Conservation (phyloP, 1,140 invertebrate species). For the Rhopalosiphum maidis region DNA sequence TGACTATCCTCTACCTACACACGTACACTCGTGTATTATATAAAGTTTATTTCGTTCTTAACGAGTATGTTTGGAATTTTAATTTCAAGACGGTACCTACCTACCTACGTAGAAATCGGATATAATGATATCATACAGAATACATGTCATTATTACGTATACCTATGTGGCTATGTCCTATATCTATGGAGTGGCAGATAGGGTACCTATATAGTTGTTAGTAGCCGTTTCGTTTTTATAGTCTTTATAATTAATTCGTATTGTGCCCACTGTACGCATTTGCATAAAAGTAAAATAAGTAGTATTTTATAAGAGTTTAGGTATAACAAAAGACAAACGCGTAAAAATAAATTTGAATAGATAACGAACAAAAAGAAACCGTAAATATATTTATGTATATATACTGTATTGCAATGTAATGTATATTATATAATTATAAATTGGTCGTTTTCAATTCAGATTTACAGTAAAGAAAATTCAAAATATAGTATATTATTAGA, state of each 20-base stretch:
- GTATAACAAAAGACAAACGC: neutral
- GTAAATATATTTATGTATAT: neutral
- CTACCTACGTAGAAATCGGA: neutral
- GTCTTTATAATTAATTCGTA: neutral
- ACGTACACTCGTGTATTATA: neutral
- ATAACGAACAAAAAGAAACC: neutral
- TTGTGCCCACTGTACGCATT: neutral
- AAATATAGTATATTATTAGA: neutral
- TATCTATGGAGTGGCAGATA: too few relatives aligned
- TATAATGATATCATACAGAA: neutral
- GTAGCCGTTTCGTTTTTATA: neutral
- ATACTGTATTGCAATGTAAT: neutral
- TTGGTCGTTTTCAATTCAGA: neutral
- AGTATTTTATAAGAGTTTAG: slow-evolving; percentile 6
- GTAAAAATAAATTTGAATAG: neutral
- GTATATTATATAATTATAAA: neutral
- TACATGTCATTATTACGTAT: neutral
- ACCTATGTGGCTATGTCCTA: too few relatives aligned
- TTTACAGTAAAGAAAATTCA: neutral
- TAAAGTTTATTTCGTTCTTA: neutral
- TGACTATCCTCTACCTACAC: neutral
- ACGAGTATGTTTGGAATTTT: neutral
- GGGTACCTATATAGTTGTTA: neutral
- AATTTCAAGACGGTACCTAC: neutral
- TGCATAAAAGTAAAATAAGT: neutral